These are phyloP conservation scores for Rhinichthys osculus DNA, from an alignment of 2,797 vertebrate species.

Conservation along the genomic window DNA sequence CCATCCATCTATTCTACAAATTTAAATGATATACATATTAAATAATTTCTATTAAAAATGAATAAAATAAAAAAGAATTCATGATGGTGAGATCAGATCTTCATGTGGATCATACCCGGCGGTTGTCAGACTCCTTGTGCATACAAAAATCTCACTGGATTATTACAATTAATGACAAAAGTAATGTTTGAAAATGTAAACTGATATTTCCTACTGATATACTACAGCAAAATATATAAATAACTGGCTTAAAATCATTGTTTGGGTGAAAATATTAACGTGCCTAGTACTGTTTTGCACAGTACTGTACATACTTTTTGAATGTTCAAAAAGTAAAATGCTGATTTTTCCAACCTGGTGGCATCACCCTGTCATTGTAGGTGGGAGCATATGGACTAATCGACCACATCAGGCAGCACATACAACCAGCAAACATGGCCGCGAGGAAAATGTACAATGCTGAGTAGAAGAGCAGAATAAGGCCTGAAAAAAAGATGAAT, in stretches of 20 bases:
- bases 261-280: too few relatives aligned
- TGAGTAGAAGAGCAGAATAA: conserved; percentile 93
- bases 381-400: conserved; percentile 92
- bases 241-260: too few relatives aligned
- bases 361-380: conserved; percentile 92
- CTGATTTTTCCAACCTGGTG: conserved; percentile 84
- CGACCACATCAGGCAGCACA: conserved; percentile 92
- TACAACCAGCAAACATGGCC: conserved; percentile 93
- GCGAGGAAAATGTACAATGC: conserved; percentile 91
- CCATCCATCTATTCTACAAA: neutral
- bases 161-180: too few relatives aligned
- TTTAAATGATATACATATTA: neutral
- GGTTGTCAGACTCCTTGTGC: too few relatives aligned
- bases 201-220: too few relatives aligned
- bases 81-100: too few relatives aligned
- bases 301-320: neutral
- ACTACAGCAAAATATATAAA: too few relatives aligned
- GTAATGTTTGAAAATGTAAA: too few relatives aligned
- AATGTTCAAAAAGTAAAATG: conserved; percentile 5
- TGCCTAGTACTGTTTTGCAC: too few relatives aligned
- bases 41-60: neutral
- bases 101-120: too few relatives aligned
- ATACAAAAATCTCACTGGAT: too few relatives aligned
- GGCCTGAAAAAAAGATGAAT: conserved; percentile 74
- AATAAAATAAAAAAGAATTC: neutral